Evolutionary conservation across 2,797 vertebrate genomes (phyloP).

Genomic region (Sciurus carolinensis): DNA sequence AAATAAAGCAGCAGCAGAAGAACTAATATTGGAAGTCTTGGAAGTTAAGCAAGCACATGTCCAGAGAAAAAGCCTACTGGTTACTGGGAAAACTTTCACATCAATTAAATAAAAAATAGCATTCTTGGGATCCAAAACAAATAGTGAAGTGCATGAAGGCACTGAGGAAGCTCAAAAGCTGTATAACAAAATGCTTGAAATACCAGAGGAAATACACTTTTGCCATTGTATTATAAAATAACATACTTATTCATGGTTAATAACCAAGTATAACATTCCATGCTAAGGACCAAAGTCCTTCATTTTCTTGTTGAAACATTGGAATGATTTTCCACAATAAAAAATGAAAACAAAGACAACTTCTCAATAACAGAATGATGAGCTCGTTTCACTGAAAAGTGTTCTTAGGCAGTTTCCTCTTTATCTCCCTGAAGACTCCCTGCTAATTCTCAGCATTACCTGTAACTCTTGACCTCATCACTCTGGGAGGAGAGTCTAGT

Average conservation of each 20-base stretch:
- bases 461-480: conserved; percentile 65
- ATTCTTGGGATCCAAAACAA: conserved; percentile 68
- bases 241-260: conserved; percentile 82
- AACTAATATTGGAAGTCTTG: conserved; percentile 43
- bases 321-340: conserved; percentile 72
- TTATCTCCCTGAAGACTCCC: conserved; percentile 45
- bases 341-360: conserved; percentile 65
- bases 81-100: conserved; percentile 65
- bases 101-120: conserved; percentile 52
- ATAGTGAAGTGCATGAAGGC: conserved; percentile 41
- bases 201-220: conserved; percentile 83
- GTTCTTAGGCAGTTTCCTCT: conserved; percentile 57
- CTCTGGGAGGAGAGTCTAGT: conserved; percentile 38
- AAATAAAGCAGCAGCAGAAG: background rate
- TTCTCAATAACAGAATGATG: conserved; percentile 54
- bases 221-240: conserved; percentile 77
- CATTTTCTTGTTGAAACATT: conserved; percentile 78
- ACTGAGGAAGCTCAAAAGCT: conserved; percentile 63
- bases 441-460: conserved; percentile 71
- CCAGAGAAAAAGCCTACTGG: conserved; percentile 52
- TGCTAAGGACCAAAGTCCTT: conserved; percentile 76
- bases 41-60: conserved; percentile 6
- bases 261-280: conserved; percentile 82
- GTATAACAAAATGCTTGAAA: conserved; percentile 79
- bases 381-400: background rate